Evolutionary conservation across 2,888 invertebrate species (phyloP).

Genomic region (Gerris lacustris): DNA sequence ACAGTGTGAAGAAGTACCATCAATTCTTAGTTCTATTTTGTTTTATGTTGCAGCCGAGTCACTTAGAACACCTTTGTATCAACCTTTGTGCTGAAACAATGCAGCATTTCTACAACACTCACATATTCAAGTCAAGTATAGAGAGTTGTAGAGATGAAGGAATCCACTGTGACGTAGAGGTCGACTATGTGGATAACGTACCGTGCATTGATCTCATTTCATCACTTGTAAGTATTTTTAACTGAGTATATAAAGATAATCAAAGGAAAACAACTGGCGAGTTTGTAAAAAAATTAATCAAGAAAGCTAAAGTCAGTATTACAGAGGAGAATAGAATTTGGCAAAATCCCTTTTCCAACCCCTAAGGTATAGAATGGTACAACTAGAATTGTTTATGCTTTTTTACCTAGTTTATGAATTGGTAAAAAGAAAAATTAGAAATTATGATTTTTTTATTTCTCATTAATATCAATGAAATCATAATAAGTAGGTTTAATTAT

Average conservation of each 20-base stretch:
- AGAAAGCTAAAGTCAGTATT: background rate
- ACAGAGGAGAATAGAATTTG: no score
- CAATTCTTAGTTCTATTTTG: no score
- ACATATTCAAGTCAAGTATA: conserved; percentile 86
- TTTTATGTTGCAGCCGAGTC: conserved; percentile 48
- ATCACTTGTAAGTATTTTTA: conserved; percentile 50
- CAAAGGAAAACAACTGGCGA: background rate
- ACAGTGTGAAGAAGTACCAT: no score
- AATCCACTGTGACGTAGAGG: conserved; percentile 75
- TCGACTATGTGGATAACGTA: conserved; percentile 89
- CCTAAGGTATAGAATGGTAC: no score
- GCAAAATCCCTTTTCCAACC: no score
- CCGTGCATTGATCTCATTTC: conserved; percentile 92
- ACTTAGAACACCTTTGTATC: conserved; percentile 85
- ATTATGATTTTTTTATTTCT: no score
- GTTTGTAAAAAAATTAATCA: background rate
- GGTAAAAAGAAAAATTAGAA: no score
- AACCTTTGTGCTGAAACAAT: conserved; percentile 93
- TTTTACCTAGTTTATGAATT: no score
- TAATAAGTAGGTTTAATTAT: no score
- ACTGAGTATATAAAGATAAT: conserved; percentile 8
- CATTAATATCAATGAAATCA: no score
- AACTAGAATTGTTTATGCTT: no score
- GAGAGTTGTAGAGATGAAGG: conserved; percentile 91
- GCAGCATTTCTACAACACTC: conserved; percentile 96